phyloP scores from a whole-genome alignment of 2,888 invertebrate species.

The Nomada goodeniana region DNA sequence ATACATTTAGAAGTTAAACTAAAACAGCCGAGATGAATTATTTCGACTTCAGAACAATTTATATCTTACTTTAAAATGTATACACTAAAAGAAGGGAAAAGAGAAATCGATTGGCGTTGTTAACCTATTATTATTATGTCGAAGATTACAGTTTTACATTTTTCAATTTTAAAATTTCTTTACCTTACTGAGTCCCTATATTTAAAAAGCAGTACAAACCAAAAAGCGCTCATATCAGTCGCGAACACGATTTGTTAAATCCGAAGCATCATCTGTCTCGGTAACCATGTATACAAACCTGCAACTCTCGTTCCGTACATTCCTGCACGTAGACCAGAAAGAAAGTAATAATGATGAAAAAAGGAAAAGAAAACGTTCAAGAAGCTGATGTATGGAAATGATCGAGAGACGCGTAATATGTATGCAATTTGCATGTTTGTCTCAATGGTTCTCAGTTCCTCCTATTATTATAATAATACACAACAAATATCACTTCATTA shows the following conservation, averaged over 20 bases:
- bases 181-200: background rate
- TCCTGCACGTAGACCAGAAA: conserved; percentile 26
- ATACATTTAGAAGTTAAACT: no score
- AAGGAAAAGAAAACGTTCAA: conserved; percentile 24
- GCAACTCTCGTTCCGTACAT: conserved; percentile 33
- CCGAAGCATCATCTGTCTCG: conserved; percentile 1
- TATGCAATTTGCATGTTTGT: conserved; percentile 22
- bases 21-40: no score
- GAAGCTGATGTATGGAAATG: conserved; percentile 43
- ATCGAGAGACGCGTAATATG: conserved; percentile 30
- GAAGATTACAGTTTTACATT: background rate
- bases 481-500: background rate
- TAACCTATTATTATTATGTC: background rate
- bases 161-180: background rate
- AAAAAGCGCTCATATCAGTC: conserved; percentile 15
- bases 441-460: conserved; percentile 56
- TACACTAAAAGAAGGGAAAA: no score
- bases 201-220: background rate
- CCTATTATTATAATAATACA: background rate
- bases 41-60: no score
- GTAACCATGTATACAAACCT: conserved; percentile 46
- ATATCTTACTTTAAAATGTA: no score
- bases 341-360: conserved; percentile 24
- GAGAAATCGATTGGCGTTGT: no score
- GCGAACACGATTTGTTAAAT: background rate